Evolutionary conservation across 92 coral and sea anemone species (phyloP).

Genomic region (Epizoanthus ramosus): DNA sequence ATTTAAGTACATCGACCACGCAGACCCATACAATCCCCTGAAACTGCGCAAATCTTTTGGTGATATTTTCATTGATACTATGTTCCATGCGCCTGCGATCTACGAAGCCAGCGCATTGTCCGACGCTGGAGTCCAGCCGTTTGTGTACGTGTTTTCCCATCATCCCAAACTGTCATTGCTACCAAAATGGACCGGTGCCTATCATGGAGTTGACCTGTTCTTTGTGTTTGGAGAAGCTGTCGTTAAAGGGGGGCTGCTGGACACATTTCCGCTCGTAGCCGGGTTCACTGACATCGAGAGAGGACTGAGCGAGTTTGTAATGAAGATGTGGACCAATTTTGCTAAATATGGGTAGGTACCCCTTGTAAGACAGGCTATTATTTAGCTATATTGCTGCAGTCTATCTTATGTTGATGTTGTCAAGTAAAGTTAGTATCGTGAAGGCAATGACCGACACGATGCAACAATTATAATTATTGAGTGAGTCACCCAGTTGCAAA

Average conservation of each 20-base stretch:
- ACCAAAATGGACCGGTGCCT: constrained; percentile 40
- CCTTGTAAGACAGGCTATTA: too few relatives aligned
- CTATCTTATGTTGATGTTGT: too few relatives aligned
- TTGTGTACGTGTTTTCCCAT: constrained; percentile 46
- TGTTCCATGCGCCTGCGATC: constrained; percentile 43
- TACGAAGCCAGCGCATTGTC: constrained; percentile 32
- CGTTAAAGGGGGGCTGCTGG: not conserved
- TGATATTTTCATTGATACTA: constrained; percentile 20
- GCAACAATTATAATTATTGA: too few relatives aligned
- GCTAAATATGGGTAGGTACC: constrained; percentile 53
- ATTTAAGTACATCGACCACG: constrained; percentile 49
- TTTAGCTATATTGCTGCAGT: too few relatives aligned
- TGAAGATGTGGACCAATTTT: constrained; percentile 60
- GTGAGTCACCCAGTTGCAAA: too few relatives aligned
- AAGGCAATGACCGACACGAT: too few relatives aligned
- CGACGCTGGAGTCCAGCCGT: not conserved
- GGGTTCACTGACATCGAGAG: constrained; percentile 44
- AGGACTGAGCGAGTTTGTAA: constrained; percentile 42
- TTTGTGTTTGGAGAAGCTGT: constrained; percentile 51
- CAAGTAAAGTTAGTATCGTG: too few relatives aligned
- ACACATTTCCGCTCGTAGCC: not conserved
- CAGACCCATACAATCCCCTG: constrained; percentile 27
- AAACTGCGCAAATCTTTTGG: constrained; percentile 21
- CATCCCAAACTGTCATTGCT: constrained; percentile 29
- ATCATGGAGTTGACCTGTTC: constrained; percentile 18